Evolutionary conservation across 2,888 invertebrate genomes (phyloP).

Genomic region (Rambutsinella grinnellia): DNA sequence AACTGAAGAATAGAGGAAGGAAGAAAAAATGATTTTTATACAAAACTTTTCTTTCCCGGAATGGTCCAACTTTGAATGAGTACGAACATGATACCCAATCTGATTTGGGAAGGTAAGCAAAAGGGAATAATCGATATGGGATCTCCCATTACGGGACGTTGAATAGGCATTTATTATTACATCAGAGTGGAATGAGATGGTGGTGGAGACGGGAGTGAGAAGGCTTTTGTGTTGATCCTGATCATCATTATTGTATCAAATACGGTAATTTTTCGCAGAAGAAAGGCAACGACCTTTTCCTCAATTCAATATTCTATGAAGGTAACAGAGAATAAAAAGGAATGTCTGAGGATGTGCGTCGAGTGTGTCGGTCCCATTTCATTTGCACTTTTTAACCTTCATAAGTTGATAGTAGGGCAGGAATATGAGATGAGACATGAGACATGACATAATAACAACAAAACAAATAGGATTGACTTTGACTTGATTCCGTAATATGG

Average conservation of each 20-base stretch:
- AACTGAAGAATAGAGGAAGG: background rate
- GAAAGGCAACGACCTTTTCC: slow-evolving; percentile 21
- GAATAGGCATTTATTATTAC: slow-evolving; percentile 6
- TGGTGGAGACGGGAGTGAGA: background rate
- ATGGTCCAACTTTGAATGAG: background rate
- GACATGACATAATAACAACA: no score
- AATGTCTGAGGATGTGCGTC: no score
- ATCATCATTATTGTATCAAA: slow-evolving; percentile 22
- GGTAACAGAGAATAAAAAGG: no score
- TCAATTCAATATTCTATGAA: no score
- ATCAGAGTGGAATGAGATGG: background rate
- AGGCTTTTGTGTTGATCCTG: slow-evolving; percentile 18
- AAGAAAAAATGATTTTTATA: slow-evolving; percentile 7
- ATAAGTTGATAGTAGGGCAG: no score
- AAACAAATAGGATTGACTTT: no score
- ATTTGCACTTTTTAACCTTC: no score
- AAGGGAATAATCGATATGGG: slow-evolving; percentile 15
- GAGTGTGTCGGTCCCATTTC: no score
- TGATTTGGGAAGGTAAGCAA: slow-evolving; percentile 19
- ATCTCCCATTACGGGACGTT: slow-evolving; percentile 6
- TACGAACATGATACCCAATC: background rate
- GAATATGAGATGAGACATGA: no score
- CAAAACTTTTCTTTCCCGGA: background rate
- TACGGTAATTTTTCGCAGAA: slow-evolving; percentile 4
- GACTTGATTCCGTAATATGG: no score